These are phyloP conservation scores for Saccopteryx leptura DNA, from an alignment of 2,113 vertebrate genomes.

Conservation along the genomic window DNA sequence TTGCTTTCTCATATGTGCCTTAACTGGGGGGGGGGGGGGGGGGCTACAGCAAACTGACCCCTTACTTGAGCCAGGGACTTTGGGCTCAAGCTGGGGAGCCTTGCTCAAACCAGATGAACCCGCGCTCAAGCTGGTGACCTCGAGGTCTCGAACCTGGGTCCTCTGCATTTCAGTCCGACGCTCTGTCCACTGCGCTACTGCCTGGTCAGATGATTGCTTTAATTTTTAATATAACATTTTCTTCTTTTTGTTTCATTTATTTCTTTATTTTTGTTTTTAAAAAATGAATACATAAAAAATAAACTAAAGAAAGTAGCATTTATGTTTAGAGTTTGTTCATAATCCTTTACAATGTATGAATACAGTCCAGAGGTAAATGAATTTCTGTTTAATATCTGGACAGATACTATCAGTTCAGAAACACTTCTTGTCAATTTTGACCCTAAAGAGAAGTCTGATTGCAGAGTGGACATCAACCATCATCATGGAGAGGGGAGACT, in stretches of 20 bases:
- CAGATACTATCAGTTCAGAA: not conserved
- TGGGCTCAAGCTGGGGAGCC: too few species aligned
- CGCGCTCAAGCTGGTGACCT: too few species aligned
- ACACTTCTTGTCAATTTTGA: not conserved
- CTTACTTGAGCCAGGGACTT: too few species aligned
- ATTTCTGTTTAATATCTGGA: not conserved
- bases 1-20: too few species aligned
- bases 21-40: too few species aligned
- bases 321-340: not conserved
- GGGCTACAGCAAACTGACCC: too few species aligned
- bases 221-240: not conserved
- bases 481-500: not conserved
- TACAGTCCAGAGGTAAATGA: not conserved
- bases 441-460: not conserved
- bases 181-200: too few species aligned
- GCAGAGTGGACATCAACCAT: not conserved
- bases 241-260: not conserved
- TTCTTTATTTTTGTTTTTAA: not conserved
- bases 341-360: not conserved
- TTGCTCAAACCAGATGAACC: too few species aligned
- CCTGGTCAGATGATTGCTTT: not conserved
- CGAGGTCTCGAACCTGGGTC: too few species aligned
- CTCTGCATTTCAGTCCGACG: too few species aligned
- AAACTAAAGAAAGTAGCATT: not conserved
- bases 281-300: not conserved